These are phyloP conservation scores for Pollenia labialis DNA, from an alignment of 2,888 invertebrate species.

Conservation along the genomic window DNA sequence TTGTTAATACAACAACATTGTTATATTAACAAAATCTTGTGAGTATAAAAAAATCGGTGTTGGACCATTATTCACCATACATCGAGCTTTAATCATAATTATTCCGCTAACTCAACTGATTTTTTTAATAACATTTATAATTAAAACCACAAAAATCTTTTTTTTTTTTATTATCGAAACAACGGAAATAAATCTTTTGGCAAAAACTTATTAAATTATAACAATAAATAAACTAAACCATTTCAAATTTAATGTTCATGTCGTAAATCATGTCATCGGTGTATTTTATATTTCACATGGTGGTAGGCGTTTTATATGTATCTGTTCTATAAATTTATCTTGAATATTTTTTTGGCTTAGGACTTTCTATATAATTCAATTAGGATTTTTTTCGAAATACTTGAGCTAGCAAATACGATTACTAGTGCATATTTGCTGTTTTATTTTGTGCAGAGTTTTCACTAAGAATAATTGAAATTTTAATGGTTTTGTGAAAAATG, in stretches of 20 bases:
- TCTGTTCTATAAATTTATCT: constrained; percentile 33
- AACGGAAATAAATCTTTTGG: too few species aligned
- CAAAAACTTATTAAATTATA: too few species aligned
- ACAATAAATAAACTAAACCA: too few species aligned
- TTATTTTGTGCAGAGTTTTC: constrained; percentile 50
- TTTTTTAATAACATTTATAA: too few species aligned
- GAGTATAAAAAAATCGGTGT: too few species aligned
- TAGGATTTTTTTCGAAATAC: not conserved
- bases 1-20: too few species aligned
- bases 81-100: too few species aligned
- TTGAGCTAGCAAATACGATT: constrained; percentile 10
- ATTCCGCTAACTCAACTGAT: too few species aligned
- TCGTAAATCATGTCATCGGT: constrained; percentile 24
- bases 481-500: constrained; percentile 73
- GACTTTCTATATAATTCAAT: not conserved
- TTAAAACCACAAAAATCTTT: too few species aligned
- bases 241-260: not conserved
- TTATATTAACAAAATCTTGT: too few species aligned
- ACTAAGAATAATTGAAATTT: constrained; percentile 73
- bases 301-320: constrained; percentile 40
- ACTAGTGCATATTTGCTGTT: constrained; percentile 10
- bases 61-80: too few species aligned
- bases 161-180: too few species aligned
- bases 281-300: not conserved
- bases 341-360: constrained; percentile 50